phyloP scores from a whole-genome alignment of 2,797 vertebrate species.

The Dermochelys coriacea region DNA sequence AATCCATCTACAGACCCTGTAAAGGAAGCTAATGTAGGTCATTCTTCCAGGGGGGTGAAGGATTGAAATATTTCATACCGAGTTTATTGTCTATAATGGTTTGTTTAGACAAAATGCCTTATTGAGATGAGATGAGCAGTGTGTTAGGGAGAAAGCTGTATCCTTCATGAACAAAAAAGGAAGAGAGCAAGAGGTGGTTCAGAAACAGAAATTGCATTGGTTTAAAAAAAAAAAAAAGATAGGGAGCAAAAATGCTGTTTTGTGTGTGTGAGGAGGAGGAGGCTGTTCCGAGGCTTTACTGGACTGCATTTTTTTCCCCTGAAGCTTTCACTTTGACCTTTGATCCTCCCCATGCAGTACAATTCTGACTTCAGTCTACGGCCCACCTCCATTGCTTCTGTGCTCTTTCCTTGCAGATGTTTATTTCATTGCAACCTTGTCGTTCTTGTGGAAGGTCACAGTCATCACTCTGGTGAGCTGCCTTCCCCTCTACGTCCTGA shows the following conservation, averaged over 20 bases:
- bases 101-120: not conserved
- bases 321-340: not conserved
- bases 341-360: accelerated
- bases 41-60: not conserved
- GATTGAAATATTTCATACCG: not conserved
- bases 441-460: slow-evolving; percentile 98
- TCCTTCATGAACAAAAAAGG: not conserved
- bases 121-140: not conserved
- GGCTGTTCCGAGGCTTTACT: not conserved
- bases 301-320: not conserved
- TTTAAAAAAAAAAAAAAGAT: not conserved
- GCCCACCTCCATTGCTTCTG: accelerated
- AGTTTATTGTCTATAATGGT: not conserved
- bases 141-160: not conserved
- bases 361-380: not conserved
- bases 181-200: not conserved
- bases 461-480: slow-evolving; percentile 98
- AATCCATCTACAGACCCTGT: not conserved
- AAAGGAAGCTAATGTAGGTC: not conserved
- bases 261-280: not conserved
- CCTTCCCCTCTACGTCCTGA: slow-evolving; percentile 97
- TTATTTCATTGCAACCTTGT: slow-evolving; percentile 95
- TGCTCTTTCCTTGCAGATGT: slow-evolving; percentile 83
- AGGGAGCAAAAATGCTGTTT: not conserved
- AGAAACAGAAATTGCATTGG: not conserved